Base-by-base conservation (phyloP, 2,888 invertebrate species). In the Flabesymbios commensalis region DNA sequence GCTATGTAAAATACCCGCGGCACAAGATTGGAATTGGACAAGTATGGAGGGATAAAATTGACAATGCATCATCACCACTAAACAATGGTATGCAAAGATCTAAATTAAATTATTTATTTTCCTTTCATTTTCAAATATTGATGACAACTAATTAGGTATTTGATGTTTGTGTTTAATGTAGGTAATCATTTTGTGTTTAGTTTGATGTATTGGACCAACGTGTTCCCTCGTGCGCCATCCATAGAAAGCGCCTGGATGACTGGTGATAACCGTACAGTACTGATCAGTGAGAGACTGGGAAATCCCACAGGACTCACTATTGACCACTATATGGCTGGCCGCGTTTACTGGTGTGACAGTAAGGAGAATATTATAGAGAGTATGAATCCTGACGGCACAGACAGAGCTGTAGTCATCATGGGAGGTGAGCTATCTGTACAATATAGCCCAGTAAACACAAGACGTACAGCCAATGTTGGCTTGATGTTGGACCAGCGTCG, bases 201-300 rank as follows among this genome's bases (percentile, higher is more conserved):
- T 1, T 72, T 83, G 60, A 89, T 97, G 87, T 93, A 91, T 83
- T 99, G 97, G 95, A 88, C 94, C 0, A 96, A 98, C 81, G 90
- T 92, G 0, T 94, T 96, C 3, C 89, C 90, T 0, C 89, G 89
- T 2, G 93, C 94, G 0, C 97, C 95, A 83, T 73, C 74, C 59
- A 94, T 99, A 65, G 97, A 97, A 81, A 88, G 90, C 2, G 88
- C 94, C 1, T 97, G 96, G 94, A 93, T 98, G 94, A 97, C 96
- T 77, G 98, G 98, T 0, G 91, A 90, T 0, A 91, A 93, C 78
- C 87, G 95, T 1, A 86, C 72, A 63, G 88, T 90, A 0, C 81
- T 99, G 2, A 89, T 95, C 5, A 88, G 90, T 10, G 65, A 64
- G 1, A 88, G 51, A 14, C 41, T 66, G 33, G 56, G 61, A 22